A percentile compares a stretch with the other conserved stretches of the same genome.
Evolutionary conservation across 2,888 invertebrate species (phyloP).

Genomic region (Macrosiphum euphorbiae): DNA sequence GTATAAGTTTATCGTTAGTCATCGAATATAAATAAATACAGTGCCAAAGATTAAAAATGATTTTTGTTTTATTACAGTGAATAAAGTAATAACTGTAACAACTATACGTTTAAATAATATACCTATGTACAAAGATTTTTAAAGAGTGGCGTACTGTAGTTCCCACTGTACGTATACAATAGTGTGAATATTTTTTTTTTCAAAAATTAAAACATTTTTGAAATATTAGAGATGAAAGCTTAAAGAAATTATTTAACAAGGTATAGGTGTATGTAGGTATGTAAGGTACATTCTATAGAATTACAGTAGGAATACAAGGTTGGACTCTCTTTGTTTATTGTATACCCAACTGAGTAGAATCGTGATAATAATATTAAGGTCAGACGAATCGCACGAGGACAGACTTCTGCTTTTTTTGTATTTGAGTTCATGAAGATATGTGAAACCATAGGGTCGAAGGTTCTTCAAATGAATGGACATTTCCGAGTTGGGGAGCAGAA

Average conservation of each 20-base stretch:
- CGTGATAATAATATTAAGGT: constrained; percentile 16
- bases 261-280: neutral
- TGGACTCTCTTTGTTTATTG: constrained; percentile 27
- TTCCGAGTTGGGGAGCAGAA: neutral
- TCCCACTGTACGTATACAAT: neutral
- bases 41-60: too few species aligned
- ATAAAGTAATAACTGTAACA: neutral
- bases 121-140: neutral
- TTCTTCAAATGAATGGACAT: neutral
- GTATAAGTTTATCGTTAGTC: neutral
- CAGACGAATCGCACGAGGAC: constrained; percentile 33
- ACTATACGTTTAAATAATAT: neutral
- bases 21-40: neutral
- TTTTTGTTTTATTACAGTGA: neutral
- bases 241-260: neutral
- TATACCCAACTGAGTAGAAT: neutral
- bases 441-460: constrained; percentile 25
- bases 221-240: neutral
- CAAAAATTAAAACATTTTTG: neutral
- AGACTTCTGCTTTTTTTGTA: neutral
- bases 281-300: neutral
- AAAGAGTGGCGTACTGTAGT: neutral
- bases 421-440: neutral
- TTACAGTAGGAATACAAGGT: constrained; percentile 23
- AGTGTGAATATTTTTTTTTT: neutral